Conservation (phyloP, 2,113 vertebrate genomes). For the Lagenorhynchus albirostris region DNA sequence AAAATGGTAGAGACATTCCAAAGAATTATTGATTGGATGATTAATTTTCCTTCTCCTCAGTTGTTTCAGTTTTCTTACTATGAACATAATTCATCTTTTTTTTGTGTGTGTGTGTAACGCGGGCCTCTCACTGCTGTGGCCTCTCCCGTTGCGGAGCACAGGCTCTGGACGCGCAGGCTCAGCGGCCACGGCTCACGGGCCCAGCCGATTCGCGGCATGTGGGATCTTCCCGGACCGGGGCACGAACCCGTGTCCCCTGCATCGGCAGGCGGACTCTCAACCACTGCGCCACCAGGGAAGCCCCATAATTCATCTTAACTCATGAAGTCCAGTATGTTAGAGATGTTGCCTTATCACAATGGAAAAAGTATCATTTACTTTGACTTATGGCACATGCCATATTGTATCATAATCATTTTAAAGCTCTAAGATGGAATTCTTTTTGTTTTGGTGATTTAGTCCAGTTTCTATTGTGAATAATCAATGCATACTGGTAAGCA, state of each 20-base stretch:
- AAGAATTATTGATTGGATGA: not conserved
- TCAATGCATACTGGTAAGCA: not conserved
- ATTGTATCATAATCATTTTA: not conserved
- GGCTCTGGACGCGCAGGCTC: too few species aligned
- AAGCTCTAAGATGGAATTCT: not conserved
- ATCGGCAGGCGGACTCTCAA: too few species aligned
- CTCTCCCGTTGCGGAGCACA: too few species aligned
- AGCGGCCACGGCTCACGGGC: too few species aligned
- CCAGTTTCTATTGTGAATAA: not conserved
- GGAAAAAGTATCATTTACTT: not conserved
- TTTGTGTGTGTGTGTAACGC: too few species aligned
- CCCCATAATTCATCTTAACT: not conserved
- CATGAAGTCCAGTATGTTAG: not conserved
- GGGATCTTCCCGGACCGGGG: too few species aligned
- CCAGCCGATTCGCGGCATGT: too few species aligned
- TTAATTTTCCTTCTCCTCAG: not conserved
- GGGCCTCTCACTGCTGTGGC: too few species aligned
- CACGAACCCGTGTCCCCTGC: too few species aligned
- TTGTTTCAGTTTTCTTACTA: not conserved
- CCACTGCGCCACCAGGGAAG: too few species aligned
- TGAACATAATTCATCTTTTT: not conserved
- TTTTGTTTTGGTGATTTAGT: not conserved
- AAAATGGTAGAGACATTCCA: not conserved
- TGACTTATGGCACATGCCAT: not conserved
- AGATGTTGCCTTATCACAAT: not conserved